Conservation (phyloP, 2,797 vertebrate genomes). For the Hippocampus kuda region DNA sequence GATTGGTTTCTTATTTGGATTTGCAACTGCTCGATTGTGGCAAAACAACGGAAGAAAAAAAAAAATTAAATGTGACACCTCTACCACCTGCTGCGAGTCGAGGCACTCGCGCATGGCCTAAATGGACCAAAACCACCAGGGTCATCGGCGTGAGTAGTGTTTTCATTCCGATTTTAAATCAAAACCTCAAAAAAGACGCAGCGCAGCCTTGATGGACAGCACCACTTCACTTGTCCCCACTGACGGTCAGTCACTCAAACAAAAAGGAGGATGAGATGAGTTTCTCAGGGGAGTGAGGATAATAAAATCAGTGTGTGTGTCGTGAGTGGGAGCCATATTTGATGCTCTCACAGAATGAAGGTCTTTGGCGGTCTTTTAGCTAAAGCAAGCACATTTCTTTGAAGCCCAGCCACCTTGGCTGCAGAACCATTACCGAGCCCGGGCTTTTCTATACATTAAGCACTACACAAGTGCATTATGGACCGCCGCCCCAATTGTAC, state of each 20-base stretch:
- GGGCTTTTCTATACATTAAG: constrained; percentile 65
- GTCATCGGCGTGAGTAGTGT: constrained; percentile 8
- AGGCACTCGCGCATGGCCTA: constrained; percentile 11
- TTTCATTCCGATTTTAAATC: constrained; percentile 28
- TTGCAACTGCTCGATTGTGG: neutral
- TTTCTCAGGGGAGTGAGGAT: constrained; percentile 71
- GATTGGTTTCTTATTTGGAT: neutral
- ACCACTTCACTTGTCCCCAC: constrained; percentile 44
- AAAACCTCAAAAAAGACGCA: constrained; percentile 1
- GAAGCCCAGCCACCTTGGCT: constrained; percentile 64
- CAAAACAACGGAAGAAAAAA: neutral
- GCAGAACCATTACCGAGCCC: constrained; percentile 58
- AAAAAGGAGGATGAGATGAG: constrained; percentile 67
- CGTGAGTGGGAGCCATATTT: constrained; percentile 55
- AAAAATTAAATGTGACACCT: neutral
- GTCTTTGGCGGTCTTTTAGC: constrained; percentile 72
- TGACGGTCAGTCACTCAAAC: constrained; percentile 60
- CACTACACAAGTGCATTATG: constrained; percentile 66
- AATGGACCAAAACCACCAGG: constrained; percentile 2
- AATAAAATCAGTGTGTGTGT: constrained; percentile 70
- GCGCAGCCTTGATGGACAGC: constrained; percentile 47
- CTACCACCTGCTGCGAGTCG: neutral
- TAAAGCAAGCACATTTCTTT: constrained; percentile 75
- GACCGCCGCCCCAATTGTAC: constrained; percentile 61
- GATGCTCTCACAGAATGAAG: constrained; percentile 70